Base-by-base conservation (phyloP, 2,113 vertebrate species). In the Seriola dumerili region DNA sequence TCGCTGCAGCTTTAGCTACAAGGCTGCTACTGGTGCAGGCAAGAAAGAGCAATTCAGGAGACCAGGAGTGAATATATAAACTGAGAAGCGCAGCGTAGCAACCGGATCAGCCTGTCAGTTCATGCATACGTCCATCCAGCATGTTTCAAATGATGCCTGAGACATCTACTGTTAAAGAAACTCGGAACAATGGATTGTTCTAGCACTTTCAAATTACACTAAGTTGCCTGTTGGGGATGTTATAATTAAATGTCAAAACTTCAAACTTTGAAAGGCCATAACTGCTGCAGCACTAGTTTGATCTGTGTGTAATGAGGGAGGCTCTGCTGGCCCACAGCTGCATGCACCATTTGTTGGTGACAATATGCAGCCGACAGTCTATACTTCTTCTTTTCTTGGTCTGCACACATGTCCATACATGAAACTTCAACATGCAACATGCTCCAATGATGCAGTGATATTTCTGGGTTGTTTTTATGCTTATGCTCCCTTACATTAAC, bases 241-340 rank as follows among this genome's bases (percentile, higher is more conserved):
- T 75, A 66, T 78, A 78, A 71, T 85, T 78, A 81, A 88, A 84
- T 81, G 81, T 84, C 40, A 81, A 80, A 67, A 67, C 76, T 46
- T 84, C 73, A 78, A 61, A 75, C 5, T 71, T 29, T 19, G 71
- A 88, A 88, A 82, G 78, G 78, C 82, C 82, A 85, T 36, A 75
- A 46, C 67, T 70, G 64, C 82, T 68, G 78, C 78, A 85, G 79
- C 69, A 71, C 52, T 38, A 32, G 71, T 76, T 72, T 69, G 76
- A 73, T 77, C 38, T 83, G 72, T 67, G 65, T 73, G 55, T 76
- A 73, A 79, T 72, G 74, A 85, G 75, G 32, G 66, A 78, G 42
- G 59, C 46, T 68, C 40, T 59, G 23, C 63, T 72, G 54, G 64
- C 62, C 55, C 12, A 50, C 48, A 59, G 61, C 67, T 52, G 54